A percentile compares a stretch with the other conserved stretches of the same genome.
phyloP scores from a whole-genome alignment of 2,888 invertebrate genomes.

The Drosophila aldrichi region DNA sequence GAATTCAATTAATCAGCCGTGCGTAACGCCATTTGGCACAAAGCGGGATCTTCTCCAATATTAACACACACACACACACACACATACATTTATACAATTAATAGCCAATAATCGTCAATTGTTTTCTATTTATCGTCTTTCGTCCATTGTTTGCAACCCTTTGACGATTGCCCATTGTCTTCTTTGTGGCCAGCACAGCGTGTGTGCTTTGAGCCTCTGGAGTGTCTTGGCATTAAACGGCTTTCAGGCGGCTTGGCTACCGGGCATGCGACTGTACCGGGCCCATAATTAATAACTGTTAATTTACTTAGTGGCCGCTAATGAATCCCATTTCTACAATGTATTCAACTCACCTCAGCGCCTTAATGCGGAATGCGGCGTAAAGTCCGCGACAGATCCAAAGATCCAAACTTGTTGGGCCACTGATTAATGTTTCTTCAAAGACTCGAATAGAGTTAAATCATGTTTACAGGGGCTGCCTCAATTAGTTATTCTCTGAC shows the following conservation, averaged over 20 bases:
- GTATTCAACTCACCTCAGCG: constrained; percentile 19
- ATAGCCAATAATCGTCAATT: constrained; percentile 71
- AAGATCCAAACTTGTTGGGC: constrained; percentile 37
- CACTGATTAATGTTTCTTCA: constrained; percentile 39
- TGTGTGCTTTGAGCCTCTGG: constrained; percentile 56
- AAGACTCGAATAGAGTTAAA: constrained; percentile 10
- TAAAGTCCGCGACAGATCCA: constrained; percentile 20
- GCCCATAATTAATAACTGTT: constrained; percentile 69
- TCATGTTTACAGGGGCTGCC: constrained; percentile 6
- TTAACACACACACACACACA: constrained; percentile 22
- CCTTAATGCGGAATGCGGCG: constrained; percentile 43
- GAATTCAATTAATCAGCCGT: constrained; percentile 68
- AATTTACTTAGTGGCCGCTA: constrained; percentile 70
- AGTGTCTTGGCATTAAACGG: constrained; percentile 57
- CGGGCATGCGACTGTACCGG: constrained; percentile 40
- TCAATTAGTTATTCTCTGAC: constrained; percentile 11
- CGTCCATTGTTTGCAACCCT: constrained; percentile 34
- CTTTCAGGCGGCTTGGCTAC: constrained; percentile 52
- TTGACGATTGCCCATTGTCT: constrained; percentile 66
- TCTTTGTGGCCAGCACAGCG: constrained; percentile 55
- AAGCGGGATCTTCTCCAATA: constrained; percentile 57
- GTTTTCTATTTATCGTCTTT: constrained; percentile 45
- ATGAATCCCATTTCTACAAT: constrained; percentile 63
- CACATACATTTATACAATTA: constrained; percentile 43
- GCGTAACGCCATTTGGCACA: constrained; percentile 76